Base-by-base conservation (phyloP, 2,888 invertebrate species). In the Bugulina stolonifera region DNA sequence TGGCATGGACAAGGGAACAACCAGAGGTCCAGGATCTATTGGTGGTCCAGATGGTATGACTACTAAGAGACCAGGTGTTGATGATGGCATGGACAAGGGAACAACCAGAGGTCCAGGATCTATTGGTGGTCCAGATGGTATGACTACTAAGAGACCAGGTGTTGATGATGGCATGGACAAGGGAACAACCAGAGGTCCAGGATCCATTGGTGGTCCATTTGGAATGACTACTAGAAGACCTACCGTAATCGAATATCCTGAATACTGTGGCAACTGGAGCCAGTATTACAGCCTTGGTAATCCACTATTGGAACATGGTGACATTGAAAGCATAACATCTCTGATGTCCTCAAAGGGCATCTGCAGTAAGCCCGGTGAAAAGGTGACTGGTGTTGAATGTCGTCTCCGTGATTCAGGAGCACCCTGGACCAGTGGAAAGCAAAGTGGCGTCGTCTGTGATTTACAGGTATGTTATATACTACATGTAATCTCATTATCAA, bases 361-460 rank as follows among this genome's bases (percentile, higher is more conserved):
- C n/a, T 64, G 64, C 27, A 64, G 32, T n/a, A 32, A 32, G 32
- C 64, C 27, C 5, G 64, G 64, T 64, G 64, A 64, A 32, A 34
- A 25, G n/a, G 64, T 64, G 14, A 34, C 34, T 32, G 32, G 32
- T 64, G 29, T 64, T 2, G 27, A 64, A n/a, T 64, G 64, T 34
- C 64, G 64, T 2, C 18, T 64, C 5, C 22, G 29, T 32, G 18
- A 64, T 32, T 22, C 25, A 29, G 64, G 34, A 14, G 64, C 64
- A 25, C 25, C 18, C 5, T 64, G 64, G 64, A 14, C 64, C 2
- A 64, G 64, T 64, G 64, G 64, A 14, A 2, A 25, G 10, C 29
- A 64, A 10, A 27, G 2, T 3, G 32, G 32, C 14, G 64, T 64
- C n/a, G 64, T 64, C 29, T 64, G 64, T 34, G 64, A 64, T 32